Conservation (phyloP, 2,113 vertebrate species). For the Proterorhinus semilunaris region DNA sequence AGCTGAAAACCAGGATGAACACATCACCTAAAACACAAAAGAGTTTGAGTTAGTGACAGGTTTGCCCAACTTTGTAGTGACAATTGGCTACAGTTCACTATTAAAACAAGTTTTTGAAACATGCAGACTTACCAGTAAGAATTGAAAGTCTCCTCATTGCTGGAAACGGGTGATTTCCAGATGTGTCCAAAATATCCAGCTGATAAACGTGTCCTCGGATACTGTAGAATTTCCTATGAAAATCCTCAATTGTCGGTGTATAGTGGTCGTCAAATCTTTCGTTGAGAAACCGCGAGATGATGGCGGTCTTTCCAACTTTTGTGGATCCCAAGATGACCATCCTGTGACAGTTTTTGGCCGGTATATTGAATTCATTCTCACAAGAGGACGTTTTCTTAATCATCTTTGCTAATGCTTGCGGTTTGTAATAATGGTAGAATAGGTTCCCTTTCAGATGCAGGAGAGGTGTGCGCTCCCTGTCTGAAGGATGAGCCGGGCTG, state of each 20-base stretch:
- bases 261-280: conserved; percentile 94
- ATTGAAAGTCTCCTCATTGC: conserved; percentile 97
- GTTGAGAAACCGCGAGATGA: conserved; percentile 93
- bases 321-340: conserved; percentile 98
- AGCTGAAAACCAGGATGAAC: conserved; percentile 95
- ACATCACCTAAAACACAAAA: conserved; percentile 83
- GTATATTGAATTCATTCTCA: conserved; percentile 88
- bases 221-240: conserved; percentile 97
- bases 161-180: conserved; percentile 95
- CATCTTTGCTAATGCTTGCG: conserved; percentile 77
- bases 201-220: conserved; percentile 94
- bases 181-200: conserved; percentile 96
- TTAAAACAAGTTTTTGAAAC: not conserved
- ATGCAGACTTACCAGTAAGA: conserved; percentile 85
- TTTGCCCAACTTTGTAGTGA: not conserved
- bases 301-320: conserved; percentile 96
- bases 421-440: not conserved
- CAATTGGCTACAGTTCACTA: not conserved
- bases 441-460: conserved; percentile 8
- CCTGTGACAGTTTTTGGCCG: conserved; percentile 93
- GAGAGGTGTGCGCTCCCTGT: conserved; percentile 15
- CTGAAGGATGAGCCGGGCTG: conserved; percentile 20
- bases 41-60: conserved; percentile 19
- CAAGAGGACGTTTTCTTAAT: conserved; percentile 93
- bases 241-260: conserved; percentile 97